Base-by-base conservation (phyloP, 2,888 invertebrate genomes). In the Eupithecia insigniata region DNA sequence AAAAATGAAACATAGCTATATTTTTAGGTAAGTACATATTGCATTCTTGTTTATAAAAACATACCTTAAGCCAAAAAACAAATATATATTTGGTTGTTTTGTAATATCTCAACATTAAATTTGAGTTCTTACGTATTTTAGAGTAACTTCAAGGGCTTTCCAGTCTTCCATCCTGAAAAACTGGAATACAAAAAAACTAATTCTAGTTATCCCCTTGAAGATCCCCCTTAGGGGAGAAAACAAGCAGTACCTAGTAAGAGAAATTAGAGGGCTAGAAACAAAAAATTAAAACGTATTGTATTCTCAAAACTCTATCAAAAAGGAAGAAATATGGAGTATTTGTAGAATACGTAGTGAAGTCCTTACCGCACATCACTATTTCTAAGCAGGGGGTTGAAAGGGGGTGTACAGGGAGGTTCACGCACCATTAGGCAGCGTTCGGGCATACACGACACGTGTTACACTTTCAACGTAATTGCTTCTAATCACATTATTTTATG, bases 391-490 rank as follows among this genome's bases (percentile, higher is more conserved):
- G 89, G 89, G 82, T 80, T 68, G 70, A 74, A 81, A 81, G 83
- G 71, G 82, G 83, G 71, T 71, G 74, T 67, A 68, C 7, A 72
- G 71, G 84, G 84, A 81, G 83, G 80, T 83, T 84, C 89, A 91
- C 92, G 92, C 92, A 89, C 92, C 93, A 93, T 93, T 93, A 93
- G 92, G 82, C 89, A 85, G 84, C 83, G 86, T 87, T 86, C 83
- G 84, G 77, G 77, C 84, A 26, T 55, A 86, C 89, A 87, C 92
- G 79, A 90, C 92, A 92, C 89, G 89, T 92, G 91, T 90, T 91
- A 91, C 90, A 90, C 91, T 91, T 90, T 90, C 89, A 90, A 90
- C 90, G 84, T 92, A 92, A 93, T 92, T 92, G 90, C 89, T 89
- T 89, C 89, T 92, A 90, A 92, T 92, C 89, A 87, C 87, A 84